These are phyloP conservation scores for Ondatra zibethicus DNA, from an alignment of 2,113 vertebrate species.

Conservation along the genomic window DNA sequence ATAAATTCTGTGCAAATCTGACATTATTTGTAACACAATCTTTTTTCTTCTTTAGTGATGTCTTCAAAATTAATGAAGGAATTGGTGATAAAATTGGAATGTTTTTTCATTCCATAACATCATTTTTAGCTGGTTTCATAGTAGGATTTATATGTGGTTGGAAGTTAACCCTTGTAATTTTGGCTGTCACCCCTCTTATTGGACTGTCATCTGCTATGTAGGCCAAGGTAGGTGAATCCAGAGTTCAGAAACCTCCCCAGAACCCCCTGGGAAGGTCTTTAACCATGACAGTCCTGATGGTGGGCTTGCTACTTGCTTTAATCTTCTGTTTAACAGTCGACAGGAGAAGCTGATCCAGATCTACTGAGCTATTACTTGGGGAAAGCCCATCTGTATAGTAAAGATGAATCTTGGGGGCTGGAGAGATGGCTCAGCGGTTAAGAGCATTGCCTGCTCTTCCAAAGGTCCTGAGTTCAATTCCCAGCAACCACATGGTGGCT, in stretches of 20 bases:
- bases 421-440: too few species aligned
- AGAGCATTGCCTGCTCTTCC: too few species aligned
- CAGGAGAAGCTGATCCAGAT: background rate
- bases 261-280: background rate
- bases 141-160: constrained; percentile 94
- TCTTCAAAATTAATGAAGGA: constrained; percentile 97
- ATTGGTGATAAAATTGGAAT: constrained; percentile 95
- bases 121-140: constrained; percentile 90
- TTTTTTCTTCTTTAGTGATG: constrained; percentile 89
- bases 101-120: constrained; percentile 90
- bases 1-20: background rate
- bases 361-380: background rate
- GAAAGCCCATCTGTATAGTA: too few species aligned
- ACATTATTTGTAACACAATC: constrained; percentile 50
- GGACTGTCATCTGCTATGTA: constrained; percentile 92
- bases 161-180: constrained; percentile 97
- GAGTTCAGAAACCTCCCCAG: background rate
- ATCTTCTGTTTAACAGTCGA: background rate
- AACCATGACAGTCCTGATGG: background rate
- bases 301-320: background rate
- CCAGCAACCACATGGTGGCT: too few species aligned
- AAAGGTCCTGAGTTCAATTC: too few species aligned
- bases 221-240: constrained; percentile 88
- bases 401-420: too few species aligned
- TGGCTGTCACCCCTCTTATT: constrained; percentile 94